These are phyloP conservation scores for Pica pica DNA, from an alignment of 2,113 vertebrate species.

Conservation along the genomic window DNA sequence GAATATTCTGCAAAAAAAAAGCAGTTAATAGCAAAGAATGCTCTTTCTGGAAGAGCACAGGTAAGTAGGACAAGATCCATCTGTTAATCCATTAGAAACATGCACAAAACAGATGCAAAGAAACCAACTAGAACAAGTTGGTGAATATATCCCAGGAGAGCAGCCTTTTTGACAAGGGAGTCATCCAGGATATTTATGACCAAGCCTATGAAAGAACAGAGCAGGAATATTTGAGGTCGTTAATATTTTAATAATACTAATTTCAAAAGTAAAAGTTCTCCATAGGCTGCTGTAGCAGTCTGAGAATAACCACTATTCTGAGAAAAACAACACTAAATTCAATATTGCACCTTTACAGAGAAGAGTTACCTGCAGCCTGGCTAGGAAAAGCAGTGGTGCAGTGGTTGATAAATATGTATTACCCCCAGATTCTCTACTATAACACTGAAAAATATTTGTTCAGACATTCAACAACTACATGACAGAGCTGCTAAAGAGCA, in stretches of 20 bases:
- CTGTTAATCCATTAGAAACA: not conserved
- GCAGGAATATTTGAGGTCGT: not conserved
- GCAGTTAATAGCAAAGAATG: not conserved
- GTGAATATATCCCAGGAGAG: not conserved
- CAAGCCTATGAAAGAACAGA: not conserved
- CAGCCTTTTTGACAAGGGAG: not conserved
- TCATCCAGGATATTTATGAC: not conserved
- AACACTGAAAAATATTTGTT: not conserved
- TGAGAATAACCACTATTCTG: not conserved
- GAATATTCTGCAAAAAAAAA: not conserved
- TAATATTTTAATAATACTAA: not conserved
- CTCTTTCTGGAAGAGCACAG: not conserved
- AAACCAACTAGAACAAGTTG: not conserved
- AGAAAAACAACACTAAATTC: not conserved
- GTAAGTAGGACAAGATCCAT: not conserved
- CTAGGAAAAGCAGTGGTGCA: not conserved
- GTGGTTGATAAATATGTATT: not conserved
- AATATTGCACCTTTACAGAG: not conserved
- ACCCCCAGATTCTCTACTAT: not conserved
- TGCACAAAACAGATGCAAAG: not conserved
- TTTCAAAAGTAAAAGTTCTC: not conserved
- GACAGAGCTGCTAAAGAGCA: not conserved
- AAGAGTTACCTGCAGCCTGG: not conserved
- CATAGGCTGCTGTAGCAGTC: not conserved
- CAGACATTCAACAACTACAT: not conserved